These are phyloP conservation scores for Calycopis cecrops DNA, from an alignment of 1,140 invertebrate genomes.

Conservation along the genomic window DNA sequence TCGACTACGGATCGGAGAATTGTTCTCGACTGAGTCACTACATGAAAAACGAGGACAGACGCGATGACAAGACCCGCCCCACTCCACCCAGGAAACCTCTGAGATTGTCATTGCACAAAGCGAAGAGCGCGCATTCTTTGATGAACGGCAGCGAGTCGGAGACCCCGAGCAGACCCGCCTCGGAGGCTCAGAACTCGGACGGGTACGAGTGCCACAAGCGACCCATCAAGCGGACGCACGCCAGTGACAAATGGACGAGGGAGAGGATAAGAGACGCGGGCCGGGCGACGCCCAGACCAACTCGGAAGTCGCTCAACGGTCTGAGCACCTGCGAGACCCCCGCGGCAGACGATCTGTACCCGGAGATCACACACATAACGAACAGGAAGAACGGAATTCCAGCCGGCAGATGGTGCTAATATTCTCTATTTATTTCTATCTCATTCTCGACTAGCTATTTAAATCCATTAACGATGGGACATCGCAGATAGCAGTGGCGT, in stretches of 20 bases:
- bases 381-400: conserved; percentile 25
- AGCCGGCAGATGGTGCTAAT: conserved; percentile 48
- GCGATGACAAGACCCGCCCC: conserved; percentile 75
- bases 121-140: conserved; percentile 87
- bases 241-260: conserved; percentile 42
- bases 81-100: conserved; percentile 90
- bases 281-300: conserved; percentile 47
- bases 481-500: no score
- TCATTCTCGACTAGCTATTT: no score
- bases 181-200: conserved; percentile 36
- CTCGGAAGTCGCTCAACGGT: conserved; percentile 37
- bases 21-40: conserved; percentile 66
- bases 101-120: conserved; percentile 86
- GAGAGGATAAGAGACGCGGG: conserved; percentile 40
- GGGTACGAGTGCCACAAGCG: conserved; percentile 33
- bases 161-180: conserved; percentile 41
- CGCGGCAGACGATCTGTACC: conserved; percentile 56
- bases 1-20: conserved; percentile 77
- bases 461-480: no score
- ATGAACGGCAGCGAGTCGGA: conserved; percentile 67
- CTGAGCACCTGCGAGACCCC: conserved; percentile 43
- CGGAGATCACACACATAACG: conserved; percentile 36
- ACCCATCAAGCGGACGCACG: conserved; percentile 56
- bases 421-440: no score
- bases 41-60: conserved; percentile 59